Evolutionary conservation across 2,888 invertebrate genomes (phyloP), one percentile per base, ranked within the genome.

Genomic region (Drosophila basisetae): DNA sequence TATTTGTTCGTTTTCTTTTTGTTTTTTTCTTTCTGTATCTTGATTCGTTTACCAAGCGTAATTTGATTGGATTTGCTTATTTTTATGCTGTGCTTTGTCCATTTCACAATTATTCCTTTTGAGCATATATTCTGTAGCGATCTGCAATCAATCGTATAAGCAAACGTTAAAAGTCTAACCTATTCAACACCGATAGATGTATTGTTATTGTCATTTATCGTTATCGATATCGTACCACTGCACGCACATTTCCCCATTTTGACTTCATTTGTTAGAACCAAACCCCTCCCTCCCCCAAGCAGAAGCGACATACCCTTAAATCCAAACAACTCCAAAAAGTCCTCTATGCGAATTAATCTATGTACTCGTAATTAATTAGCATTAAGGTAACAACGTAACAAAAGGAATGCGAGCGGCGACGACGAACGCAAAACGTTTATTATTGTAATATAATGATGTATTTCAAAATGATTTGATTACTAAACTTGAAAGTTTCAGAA

Each of bases 201-300:
- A 76, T 65, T 81, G 63, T 70, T 71, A 76, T 63, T 62, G 59
- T 69, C 66, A 76, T 80, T 76, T 33, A 64, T 68, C 72, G 64
- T 54, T 61, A 58, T 72, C 65, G 67, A 54, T 77, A 65, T 77
- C 76, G 77, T 80, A 55, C 54, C 81, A 71, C 68, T 81, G 78
- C 78, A 78, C 82, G 78, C 81, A 72, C 78, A 78, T 71, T 68
- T 52, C 31, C 67, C 35, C 28, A 62, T 43, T 41, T 43, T 63
- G 11, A 30, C 50, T 16, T 62, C 41, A 65, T 65, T 49, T 50
- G 18, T 58, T 77, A 43, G 18, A 10, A 25, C 30, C n/a, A 10
- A 25, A 9, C n/a, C 31, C 3, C 31, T 3, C 31, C 3, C 31
- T 3, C 3, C 31, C 31, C 33, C 41, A 41, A 52, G 73, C 75